Base-by-base conservation (phyloP, 2,797 vertebrate genomes). In the Limosa lapponica region DNA sequence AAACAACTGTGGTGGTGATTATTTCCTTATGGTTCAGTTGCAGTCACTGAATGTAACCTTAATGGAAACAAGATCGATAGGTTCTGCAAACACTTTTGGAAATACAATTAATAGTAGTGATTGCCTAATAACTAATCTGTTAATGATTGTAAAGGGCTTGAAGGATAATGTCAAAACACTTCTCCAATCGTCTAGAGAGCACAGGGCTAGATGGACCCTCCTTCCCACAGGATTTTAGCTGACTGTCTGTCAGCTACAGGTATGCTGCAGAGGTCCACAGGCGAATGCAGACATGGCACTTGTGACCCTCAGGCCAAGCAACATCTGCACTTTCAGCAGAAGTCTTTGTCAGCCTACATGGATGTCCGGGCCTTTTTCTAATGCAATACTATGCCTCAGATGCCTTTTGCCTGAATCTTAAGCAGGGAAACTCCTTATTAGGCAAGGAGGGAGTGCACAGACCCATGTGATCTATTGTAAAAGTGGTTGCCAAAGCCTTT, bases 401-500 rank as follows among this genome's bases (percentile, higher is more conserved):
- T 25, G 4, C 10, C 30, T 83, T 71, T 79, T 52, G n/a, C 19
- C 37, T 51, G 36, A 74, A 87, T 75, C 41, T 43, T 57, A n/a
- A 71, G 49, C 30, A 64, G 67, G 83, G 7, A 55, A 62, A 39
- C n/a, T 67, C 64, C 58, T 69, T 70, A 46, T 37, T 59, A 61
- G 34, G 16, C 48, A 73, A 90, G 44, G 27, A 58, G 15, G 16
- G 55, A 85, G 49, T 0, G 2, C 69, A 28, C 44, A 82, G 65
- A 55, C 6, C 22, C 13, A 12, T 8, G 24, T 87, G 66, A 69
- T 86, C 20, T 48, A 18, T 54, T 44, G 51, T 48, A 74, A 79
- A 92, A 85, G 73, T 61, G 58, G n/a, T 75, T 82, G 52, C 41
- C 39, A 79, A 91, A 72, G 32, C 52, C 37, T 97, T 92, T 51